Conservation (phyloP, 2,888 invertebrate genomes). For the Sphecodes monilicornis region DNA sequence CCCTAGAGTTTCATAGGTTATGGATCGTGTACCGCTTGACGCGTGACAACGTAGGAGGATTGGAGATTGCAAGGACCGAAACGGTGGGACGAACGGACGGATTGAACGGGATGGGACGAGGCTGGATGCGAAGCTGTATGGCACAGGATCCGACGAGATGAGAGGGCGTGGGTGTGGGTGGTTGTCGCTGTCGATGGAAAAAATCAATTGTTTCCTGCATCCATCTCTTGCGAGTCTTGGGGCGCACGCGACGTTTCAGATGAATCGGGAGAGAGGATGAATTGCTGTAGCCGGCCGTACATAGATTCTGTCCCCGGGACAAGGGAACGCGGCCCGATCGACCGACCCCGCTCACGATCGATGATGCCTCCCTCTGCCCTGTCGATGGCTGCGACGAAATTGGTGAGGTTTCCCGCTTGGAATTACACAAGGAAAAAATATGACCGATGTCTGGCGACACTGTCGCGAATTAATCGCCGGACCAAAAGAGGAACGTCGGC, state of each 20-base stretch:
- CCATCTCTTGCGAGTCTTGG: conserved; percentile 53
- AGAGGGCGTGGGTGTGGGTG: background rate
- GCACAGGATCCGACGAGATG: background rate
- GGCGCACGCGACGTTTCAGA: conserved; percentile 51
- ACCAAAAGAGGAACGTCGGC: conserved; percentile 13
- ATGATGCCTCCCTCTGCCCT: conserved; percentile 49
- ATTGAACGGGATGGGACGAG: background rate
- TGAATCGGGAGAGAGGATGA: conserved; percentile 64
- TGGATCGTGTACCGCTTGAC: conserved; percentile 68
- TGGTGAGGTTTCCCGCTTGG: conserved; percentile 27
- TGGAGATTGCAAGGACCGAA: conserved; percentile 42
- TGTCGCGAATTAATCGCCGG: conserved; percentile 52
- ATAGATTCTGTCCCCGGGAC: conserved; percentile 24
- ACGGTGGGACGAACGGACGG: conserved; percentile 10
- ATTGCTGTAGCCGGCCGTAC: conserved; percentile 52
- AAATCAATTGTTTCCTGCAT: conserved; percentile 67
- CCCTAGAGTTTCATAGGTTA: conserved; percentile 59
- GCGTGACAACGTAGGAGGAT: conserved; percentile 52
- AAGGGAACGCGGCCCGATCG: conserved; percentile 4
- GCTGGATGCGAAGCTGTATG: background rate
- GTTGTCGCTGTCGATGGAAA: conserved; percentile 32
- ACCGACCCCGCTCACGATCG: conserved; percentile 45
- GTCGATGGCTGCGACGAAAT: conserved; percentile 43
- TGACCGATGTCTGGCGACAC: conserved; percentile 39
- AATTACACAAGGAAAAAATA: conserved; percentile 55